A percentile compares a stretch with the other conserved stretches of the same genome.
phyloP scores from a whole-genome alignment of 2,113 vertebrate genomes.

The Thunnus maccoyii region DNA sequence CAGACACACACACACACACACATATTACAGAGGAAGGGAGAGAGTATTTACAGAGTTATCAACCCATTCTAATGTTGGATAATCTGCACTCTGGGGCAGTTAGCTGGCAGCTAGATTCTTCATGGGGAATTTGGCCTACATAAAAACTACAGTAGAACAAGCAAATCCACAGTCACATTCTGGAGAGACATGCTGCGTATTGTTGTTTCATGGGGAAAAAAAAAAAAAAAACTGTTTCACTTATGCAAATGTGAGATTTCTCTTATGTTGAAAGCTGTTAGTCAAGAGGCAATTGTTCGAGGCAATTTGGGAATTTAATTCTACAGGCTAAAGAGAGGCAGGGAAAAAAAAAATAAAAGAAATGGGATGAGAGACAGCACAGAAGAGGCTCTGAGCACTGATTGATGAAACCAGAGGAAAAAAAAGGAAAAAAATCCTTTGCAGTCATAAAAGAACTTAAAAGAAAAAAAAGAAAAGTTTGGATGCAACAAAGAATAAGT shows the following conservation, averaged over 20 bases:
- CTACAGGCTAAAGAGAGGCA: constrained; percentile 6
- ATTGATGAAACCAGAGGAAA: not conserved
- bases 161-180: constrained; percentile 33
- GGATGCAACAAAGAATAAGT: constrained; percentile 12
- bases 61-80: constrained; percentile 59
- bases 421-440: not conserved
- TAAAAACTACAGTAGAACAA: constrained; percentile 48
- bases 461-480: constrained; percentile 6
- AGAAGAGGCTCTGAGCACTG: constrained; percentile 13
- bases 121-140: constrained; percentile 59
- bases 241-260: too few relatives aligned
- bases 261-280: constrained; percentile 6
- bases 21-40: constrained; percentile 21
- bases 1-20: constrained; percentile 9
- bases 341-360: not conserved
- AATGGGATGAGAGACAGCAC: not conserved
- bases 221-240: constrained; percentile 5
- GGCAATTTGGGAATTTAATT: constrained; percentile 33
- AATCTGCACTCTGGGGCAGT: constrained; percentile 65
- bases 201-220: constrained; percentile 20
- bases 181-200: not conserved
- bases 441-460: constrained; percentile 5
- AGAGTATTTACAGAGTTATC: constrained; percentile 66
- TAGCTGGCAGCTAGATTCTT: constrained; percentile 56
- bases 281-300: constrained; percentile 32